These are phyloP conservation scores for Syrrhaptes paradoxus DNA, from an alignment of 2,113 vertebrate species.

Conservation along the genomic window DNA sequence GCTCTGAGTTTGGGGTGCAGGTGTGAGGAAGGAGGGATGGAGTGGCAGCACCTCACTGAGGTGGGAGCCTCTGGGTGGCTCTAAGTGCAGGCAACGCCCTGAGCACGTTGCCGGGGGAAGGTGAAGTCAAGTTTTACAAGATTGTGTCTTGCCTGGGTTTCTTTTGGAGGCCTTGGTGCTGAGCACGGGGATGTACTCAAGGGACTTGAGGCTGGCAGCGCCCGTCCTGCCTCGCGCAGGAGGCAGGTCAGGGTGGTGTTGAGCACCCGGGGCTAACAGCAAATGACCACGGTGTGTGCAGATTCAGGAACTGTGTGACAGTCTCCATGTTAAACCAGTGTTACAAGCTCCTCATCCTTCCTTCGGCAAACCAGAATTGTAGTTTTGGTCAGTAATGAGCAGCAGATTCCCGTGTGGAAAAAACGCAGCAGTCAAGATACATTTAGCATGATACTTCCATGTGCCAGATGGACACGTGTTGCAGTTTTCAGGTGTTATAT, in stretches of 20 bases:
- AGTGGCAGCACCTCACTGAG: rapidly evolving
- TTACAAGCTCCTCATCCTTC: not conserved
- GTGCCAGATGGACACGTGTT: not conserved
- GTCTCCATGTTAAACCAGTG: not conserved
- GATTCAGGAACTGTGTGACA: not conserved
- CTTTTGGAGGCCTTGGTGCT: not conserved
- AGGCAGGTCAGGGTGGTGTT: not conserved
- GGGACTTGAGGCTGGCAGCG: not conserved
- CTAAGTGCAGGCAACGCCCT: rapidly evolving
- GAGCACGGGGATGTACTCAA: not conserved
- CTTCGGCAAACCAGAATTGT: not conserved
- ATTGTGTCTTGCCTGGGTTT: not conserved
- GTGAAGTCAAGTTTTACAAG: not conserved
- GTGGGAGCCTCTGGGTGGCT: not conserved
- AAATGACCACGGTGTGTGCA: not conserved
- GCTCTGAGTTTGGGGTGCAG: rapidly evolving
- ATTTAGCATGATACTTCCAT: not conserved
- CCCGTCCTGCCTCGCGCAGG: rapidly evolving
- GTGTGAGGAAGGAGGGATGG: rapidly evolving
- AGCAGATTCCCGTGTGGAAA: not conserved
- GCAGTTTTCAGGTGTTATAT: not conserved
- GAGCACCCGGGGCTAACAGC: not conserved
- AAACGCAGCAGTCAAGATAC: not conserved
- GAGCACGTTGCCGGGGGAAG: rapidly evolving
- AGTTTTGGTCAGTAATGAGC: not conserved